phyloP scores from a whole-genome alignment of 1,140 invertebrate genomes.

The Sarcophaga bullata region DNA sequence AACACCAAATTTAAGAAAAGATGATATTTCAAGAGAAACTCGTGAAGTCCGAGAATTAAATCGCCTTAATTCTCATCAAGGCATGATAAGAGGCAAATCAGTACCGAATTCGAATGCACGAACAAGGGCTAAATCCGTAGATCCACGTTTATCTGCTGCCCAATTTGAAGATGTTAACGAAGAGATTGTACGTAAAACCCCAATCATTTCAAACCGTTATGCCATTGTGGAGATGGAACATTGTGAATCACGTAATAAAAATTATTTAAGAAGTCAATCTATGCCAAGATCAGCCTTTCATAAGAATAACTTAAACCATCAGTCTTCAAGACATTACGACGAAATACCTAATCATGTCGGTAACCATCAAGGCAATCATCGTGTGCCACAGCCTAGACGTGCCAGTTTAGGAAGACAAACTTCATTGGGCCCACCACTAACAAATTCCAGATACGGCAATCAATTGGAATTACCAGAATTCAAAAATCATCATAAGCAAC shows the following conservation, averaged over 20 bases:
- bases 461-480: slow-evolving; percentile 59
- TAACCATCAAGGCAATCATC: slow-evolving; percentile 1
- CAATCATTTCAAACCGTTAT: slow-evolving; percentile 79
- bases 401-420: slow-evolving; percentile 28
- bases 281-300: slow-evolving; percentile 61
- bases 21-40: slow-evolving; percentile 48
- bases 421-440: slow-evolving; percentile 17
- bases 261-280: slow-evolving; percentile 55
- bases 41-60: slow-evolving; percentile 53
- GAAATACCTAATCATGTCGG: slow-evolving; percentile 37
- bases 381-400: slow-evolving; percentile 50
- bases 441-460: slow-evolving; percentile 56
- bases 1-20: slow-evolving; percentile 50
- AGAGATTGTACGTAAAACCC: slow-evolving; percentile 67
- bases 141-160: slow-evolving; percentile 55
- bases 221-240: slow-evolving; percentile 71
- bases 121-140: slow-evolving; percentile 59
- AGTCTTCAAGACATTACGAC: slow-evolving; percentile 24
- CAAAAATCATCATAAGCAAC: background rate
- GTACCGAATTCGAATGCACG: slow-evolving; percentile 37
- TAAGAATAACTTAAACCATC: slow-evolving; percentile 34
- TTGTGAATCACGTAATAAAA: slow-evolving; percentile 36
- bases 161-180: slow-evolving; percentile 64
- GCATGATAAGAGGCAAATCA: slow-evolving; percentile 48
- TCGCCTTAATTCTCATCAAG: slow-evolving; percentile 52